These are phyloP conservation scores for Apodemia mormo DNA, from an alignment of 2,888 invertebrate species.

Conservation along the genomic window DNA sequence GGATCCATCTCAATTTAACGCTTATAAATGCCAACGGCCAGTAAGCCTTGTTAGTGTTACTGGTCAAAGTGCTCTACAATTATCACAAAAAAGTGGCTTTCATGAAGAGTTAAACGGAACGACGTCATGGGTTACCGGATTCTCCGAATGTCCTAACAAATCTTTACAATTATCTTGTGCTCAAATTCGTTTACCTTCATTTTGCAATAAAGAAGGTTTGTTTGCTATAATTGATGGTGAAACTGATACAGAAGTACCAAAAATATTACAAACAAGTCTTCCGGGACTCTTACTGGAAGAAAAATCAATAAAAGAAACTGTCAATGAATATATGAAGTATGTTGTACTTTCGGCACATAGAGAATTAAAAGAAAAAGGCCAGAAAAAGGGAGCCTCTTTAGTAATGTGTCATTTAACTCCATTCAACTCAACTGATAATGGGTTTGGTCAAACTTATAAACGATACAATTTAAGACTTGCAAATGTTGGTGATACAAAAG, in stretches of 20 bases:
- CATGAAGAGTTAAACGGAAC: constrained; percentile 78
- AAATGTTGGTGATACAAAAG: constrained; percentile 88
- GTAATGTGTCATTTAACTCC: constrained; percentile 88
- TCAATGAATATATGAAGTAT: constrained; percentile 91
- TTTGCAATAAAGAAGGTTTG: constrained; percentile 90
- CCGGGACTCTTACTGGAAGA: constrained; percentile 91
- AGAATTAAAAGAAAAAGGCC: constrained; percentile 88
- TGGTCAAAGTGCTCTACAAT: constrained; percentile 88
- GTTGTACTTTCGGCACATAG: constrained; percentile 90
- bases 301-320: constrained; percentile 89
- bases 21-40: constrained; percentile 89
- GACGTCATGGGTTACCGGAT: constrained; percentile 91
- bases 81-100: constrained; percentile 71
- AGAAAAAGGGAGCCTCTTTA: constrained; percentile 87
- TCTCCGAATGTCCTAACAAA: constrained; percentile 91
- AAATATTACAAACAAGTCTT: constrained; percentile 86
- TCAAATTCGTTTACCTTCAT: constrained; percentile 89
- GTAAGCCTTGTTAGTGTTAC: constrained; percentile 93
- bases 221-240: constrained; percentile 93
- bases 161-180: constrained; percentile 88
- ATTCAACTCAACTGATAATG: constrained; percentile 80
- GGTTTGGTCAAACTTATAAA: constrained; percentile 82
- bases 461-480: constrained; percentile 87
- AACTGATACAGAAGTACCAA: constrained; percentile 86
- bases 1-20: constrained; percentile 90